Conservation (phyloP, 1,140 invertebrate species). For the Drosophila sproati region DNA sequence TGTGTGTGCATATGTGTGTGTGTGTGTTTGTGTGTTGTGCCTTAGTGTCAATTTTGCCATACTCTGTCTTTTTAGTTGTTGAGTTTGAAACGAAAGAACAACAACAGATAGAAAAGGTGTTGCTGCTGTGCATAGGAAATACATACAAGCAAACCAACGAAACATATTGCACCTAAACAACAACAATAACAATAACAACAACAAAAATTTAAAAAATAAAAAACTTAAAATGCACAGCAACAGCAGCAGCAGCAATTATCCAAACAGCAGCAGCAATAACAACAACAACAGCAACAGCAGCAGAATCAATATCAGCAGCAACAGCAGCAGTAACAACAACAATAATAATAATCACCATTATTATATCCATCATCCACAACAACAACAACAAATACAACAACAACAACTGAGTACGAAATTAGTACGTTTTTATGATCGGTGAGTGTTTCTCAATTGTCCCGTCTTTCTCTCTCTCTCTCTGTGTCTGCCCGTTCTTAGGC, state of each 20-base stretch:
- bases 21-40: conserved; percentile 2
- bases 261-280: conserved; percentile 21
- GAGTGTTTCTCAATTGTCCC: conserved; percentile 29
- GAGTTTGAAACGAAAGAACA: conserved; percentile 14
- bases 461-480: neutral
- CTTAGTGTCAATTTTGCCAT: neutral
- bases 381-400: conserved; percentile 6
- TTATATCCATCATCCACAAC: conserved; percentile 10
- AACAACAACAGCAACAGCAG: conserved; percentile 35
- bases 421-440: conserved; percentile 48
- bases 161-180: conserved; percentile 5
- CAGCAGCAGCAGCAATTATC: conserved; percentile 44
- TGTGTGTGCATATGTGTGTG: conserved; percentile 8
- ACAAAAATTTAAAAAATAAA: conserved; percentile 18
- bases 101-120: conserved; percentile 27
- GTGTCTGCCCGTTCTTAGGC: neutral
- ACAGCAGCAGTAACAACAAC: conserved; percentile 16
- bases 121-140: neutral
- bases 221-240: conserved; percentile 48
- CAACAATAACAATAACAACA: neutral
- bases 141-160: conserved; percentile 13
- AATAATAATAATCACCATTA: conserved; percentile 11
- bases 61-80: conserved; percentile 16
- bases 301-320: conserved; percentile 22
- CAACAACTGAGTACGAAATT: conserved; percentile 46